Base-by-base conservation (phyloP, 2,113 vertebrate species). In the Nettapus auritus region DNA sequence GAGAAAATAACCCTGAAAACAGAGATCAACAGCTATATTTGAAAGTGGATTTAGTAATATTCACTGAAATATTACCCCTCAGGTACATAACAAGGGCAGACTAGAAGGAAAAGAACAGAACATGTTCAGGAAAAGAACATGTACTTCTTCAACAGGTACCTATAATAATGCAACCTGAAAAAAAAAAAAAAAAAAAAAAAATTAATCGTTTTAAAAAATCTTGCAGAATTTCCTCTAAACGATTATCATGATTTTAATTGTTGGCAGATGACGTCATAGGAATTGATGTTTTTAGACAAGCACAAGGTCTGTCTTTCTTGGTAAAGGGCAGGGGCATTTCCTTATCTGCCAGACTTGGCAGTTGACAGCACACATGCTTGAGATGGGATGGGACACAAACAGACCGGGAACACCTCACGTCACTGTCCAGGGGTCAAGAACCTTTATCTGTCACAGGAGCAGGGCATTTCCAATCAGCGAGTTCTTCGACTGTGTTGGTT, bases 1-100 rank as follows among this genome's bases (percentile, higher is more conserved):
- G 83, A 89, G 20, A 87, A 82, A 92, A 92, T 69, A 94, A 82
- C 59, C 5, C 74, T 71, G 48, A 74, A 94, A 55, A 82, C 28
- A 55, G 40, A 90, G 88, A 90, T 85, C 77, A 93, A 53, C 66
- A 92, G 62, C 74, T 73, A 80, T 0, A 0, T 78, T 96, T 87
- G 94, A 57, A 89, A 90, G 67, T 42, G 19, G 44, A 78, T 82
- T 36, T 31, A 62, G 38, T 68, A 91, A 76, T 53, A 42, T 42
- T 74, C 42, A 46, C 36, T 77, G 66, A 94, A 88, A 87, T 55
- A 91, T n/a, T 68, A 73, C 15, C 16, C 67, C 88, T 57, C 80
- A 57, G 44, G 38, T 60, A 64, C 15, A 50, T 44, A 71, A 66
- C 34, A 96, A 81, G 42, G 64, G 66, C 26, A 50, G n/a, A 17